A percentile compares a stretch with the other conserved stretches of the same genome.
Conservation (phyloP, 2,113 vertebrate species). For the Proteles cristata region DNA sequence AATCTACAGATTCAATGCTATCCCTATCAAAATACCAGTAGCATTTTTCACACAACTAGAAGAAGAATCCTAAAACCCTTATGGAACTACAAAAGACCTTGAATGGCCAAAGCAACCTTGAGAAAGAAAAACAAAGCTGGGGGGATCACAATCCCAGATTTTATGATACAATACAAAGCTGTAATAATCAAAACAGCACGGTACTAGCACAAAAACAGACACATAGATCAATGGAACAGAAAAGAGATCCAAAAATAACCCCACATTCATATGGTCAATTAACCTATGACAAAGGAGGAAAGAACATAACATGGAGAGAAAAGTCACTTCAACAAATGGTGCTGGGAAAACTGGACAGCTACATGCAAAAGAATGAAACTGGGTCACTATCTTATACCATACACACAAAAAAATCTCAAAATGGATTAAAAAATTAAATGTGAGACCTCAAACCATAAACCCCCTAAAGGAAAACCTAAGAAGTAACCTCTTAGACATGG, state of each 20-base stretch:
- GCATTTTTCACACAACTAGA: background rate
- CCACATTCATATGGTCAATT: background rate
- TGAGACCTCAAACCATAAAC: background rate
- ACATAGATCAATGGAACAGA: background rate
- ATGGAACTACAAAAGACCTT: background rate
- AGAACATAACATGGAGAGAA: background rate
- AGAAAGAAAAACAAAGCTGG: background rate
- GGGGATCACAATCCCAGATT: background rate
- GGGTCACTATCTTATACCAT: background rate
- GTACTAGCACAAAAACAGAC: background rate
- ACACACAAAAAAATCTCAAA: background rate
- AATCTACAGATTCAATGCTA: background rate
- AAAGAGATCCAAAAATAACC: background rate
- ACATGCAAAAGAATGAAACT: background rate
- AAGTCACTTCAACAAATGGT: background rate
- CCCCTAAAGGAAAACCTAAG: background rate
- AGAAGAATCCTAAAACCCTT: background rate
- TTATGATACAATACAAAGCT: background rate
- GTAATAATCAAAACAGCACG: background rate
- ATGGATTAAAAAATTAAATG: background rate
- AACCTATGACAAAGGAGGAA: background rate
- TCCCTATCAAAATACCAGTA: background rate
- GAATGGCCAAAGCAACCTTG: background rate
- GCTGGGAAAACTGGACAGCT: background rate
- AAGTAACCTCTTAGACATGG: background rate